Base-by-base conservation (phyloP, 1,140 invertebrate genomes). In the Radopholus similis region DNA sequence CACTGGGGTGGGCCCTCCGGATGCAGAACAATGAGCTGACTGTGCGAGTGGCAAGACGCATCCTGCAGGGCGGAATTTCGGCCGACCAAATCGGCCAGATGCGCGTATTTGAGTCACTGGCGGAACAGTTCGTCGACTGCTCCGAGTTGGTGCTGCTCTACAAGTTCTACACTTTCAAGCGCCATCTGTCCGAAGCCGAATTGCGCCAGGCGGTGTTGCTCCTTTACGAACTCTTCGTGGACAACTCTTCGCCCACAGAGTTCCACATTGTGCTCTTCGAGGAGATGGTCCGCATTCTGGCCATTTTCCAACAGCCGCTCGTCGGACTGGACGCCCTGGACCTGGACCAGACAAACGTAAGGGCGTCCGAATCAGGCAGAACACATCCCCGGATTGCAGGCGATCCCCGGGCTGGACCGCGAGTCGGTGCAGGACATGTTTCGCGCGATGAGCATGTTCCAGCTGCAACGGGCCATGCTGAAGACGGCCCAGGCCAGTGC, bases 121-220 rank as follows among this genome's bases (percentile, higher is more conserved):
- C 47, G 21, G 64, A 65, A 2, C 30, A 54, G 30, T 65, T 65
- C 55, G 30, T 65, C 18, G 51, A 54, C 32, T 55, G 49, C 55
- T 55, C 64, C 26, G 64, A 65, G 56, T 40, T 65, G 15, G 53
- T 65, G 18, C 42, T 65, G 5, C 64, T 65, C 30, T 65, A 65
- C 53, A 65, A 65, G 34, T 65, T 65, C 30, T 65, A 65, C 35
- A 65, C 64, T 28, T 65, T 55, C 49, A 65, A 65, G 35, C 26
- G 53, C 5, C 23, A 18, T 34, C 21, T 65, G 21, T 13, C 34
- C 42, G 49, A 55, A n/a, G 64, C 49, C 11, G 53, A 65, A 26
- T n/a, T 65, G 23, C 49, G 53, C 9, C 49, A 65, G n/a, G 64
- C 64, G 15, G 56, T 65, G 13, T 35, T 38, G 13, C 34, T 40